These are phyloP conservation scores for Urocynchramus pylzowi DNA, from an alignment of 2,113 vertebrate species.

Conservation along the genomic window DNA sequence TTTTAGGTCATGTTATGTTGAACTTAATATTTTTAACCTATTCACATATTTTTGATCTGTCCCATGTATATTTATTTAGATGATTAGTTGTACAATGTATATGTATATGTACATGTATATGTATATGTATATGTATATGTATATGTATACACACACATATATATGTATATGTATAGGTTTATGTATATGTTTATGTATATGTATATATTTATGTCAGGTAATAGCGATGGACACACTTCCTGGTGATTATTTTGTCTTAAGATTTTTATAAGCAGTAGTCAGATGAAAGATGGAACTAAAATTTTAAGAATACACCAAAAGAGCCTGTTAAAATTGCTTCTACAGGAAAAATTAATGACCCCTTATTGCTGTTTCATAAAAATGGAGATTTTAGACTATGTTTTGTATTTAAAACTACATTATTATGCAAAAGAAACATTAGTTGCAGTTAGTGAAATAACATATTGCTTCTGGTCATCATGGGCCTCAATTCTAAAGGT, in stretches of 20 bases:
- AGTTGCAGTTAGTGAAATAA: background rate
- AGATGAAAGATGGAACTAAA: background rate
- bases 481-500: background rate
- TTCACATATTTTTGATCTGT: background rate
- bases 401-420: background rate
- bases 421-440: background rate
- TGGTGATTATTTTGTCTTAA: background rate
- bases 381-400: background rate
- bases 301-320: background rate
- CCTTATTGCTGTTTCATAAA: background rate
- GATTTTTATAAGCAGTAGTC: background rate
- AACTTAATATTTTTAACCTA: background rate
- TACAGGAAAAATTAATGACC: background rate
- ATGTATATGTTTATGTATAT: too few relatives aligned
- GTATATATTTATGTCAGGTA: background rate
- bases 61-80: background rate
- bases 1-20: background rate
- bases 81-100: background rate
- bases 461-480: background rate
- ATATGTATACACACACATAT: too few relatives aligned
- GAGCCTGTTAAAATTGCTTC: background rate
- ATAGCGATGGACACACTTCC: background rate
- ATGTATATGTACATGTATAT: too few relatives aligned
- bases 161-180: background rate
- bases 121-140: too few relatives aligned